phyloP scores from a whole-genome alignment of 2,113 vertebrate species.

The Columba livia region DNA sequence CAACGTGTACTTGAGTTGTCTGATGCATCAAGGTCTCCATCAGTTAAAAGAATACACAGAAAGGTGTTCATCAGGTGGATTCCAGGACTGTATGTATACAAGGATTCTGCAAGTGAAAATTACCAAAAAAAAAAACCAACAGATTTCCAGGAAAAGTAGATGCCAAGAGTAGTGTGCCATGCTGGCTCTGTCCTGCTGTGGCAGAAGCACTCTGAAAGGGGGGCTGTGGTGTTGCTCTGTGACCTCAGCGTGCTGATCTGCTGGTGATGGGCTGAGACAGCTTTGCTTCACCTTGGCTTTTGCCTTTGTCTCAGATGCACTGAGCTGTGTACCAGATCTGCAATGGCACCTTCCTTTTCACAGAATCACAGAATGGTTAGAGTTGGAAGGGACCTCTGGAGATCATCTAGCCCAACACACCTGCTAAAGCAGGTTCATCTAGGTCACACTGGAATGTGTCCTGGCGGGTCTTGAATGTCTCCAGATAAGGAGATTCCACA shows the following conservation, averaged over 20 bases:
- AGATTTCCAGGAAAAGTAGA: background rate
- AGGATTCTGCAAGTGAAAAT: background rate
- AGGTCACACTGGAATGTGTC: no score
- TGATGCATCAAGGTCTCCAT: background rate
- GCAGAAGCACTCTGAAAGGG: background rate
- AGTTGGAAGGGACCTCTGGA: no score
- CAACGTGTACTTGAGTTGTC: background rate
- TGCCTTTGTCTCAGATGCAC: fast-evolving
- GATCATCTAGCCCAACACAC: no score
- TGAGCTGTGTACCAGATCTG: background rate
- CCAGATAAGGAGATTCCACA: no score
- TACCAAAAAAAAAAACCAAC: background rate
- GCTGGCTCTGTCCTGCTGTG: fast-evolving
- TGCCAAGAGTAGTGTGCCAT: background rate
- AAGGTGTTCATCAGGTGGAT: background rate
- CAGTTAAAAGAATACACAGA: background rate
- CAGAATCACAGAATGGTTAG: no score
- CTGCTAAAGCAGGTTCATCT: no score
- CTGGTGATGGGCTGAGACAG: fast-evolving
- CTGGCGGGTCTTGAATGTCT: no score
- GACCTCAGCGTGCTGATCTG: fast-evolving
- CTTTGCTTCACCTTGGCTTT: background rate
- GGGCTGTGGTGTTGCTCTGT: background rate
- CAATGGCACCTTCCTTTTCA: background rate
- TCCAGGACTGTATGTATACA: background rate